A percentile compares a stretch with the other conserved stretches of the same genome.
These are phyloP conservation scores for Dusona sp. DNA, from an alignment of 2,888 invertebrate genomes.

Conservation along the genomic window DNA sequence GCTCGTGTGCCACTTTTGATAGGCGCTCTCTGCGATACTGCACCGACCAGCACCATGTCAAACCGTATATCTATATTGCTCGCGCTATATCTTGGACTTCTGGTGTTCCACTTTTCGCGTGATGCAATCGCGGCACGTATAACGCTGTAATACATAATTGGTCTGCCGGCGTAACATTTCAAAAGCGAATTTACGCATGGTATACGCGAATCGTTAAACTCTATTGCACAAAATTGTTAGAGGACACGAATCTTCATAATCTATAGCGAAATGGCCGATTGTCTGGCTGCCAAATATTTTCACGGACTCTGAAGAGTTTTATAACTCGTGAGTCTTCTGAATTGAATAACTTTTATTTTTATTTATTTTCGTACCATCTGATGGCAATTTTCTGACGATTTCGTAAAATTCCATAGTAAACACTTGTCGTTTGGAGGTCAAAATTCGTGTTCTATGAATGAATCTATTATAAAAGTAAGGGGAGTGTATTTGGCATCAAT, in stretches of 20 bases:
- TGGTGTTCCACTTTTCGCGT: conserved; percentile 60
- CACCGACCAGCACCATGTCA: conserved; percentile 19
- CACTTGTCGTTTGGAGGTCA: neutral
- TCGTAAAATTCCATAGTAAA: neutral
- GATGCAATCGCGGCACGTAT: conserved; percentile 54
- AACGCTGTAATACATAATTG: conserved; percentile 35
- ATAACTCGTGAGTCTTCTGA: neutral
- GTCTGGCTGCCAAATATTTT: conserved; percentile 35
- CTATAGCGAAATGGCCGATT: neutral
- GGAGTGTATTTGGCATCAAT: too few relatives aligned
- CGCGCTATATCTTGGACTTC: conserved; percentile 33
- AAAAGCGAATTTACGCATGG: conserved; percentile 14
- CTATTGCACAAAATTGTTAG: conserved; percentile 10
- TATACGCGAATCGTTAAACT: conserved; percentile 4
- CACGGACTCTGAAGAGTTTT: conserved; percentile 15
- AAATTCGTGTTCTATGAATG: neutral
- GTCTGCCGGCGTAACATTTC: conserved; percentile 24
- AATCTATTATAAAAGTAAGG: neutral
- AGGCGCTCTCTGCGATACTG: conserved; percentile 24
- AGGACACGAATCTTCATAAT: neutral
- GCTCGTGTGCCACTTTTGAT: conserved; percentile 59
- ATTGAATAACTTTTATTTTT: conserved; percentile 3
- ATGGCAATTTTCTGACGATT: neutral
- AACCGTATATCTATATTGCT: conserved; percentile 36
- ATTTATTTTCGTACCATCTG: conserved; percentile 12